Base-by-base conservation (phyloP, 2,888 invertebrate genomes). In the Eugnorisma glareosa region DNA sequence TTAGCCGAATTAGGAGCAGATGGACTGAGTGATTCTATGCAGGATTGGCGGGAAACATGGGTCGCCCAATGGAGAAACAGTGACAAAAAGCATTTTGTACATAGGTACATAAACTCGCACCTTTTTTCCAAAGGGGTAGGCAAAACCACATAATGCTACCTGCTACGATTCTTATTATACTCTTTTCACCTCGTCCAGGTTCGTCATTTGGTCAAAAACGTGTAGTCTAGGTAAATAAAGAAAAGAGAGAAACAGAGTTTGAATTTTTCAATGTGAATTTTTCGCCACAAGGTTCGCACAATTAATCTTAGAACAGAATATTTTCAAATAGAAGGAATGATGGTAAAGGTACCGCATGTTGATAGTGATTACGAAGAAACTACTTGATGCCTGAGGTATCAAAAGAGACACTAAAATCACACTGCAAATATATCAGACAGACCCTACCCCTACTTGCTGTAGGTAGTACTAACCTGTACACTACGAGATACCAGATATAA, bases 1-100 rank as follows among this genome's bases (percentile, higher is more conserved):
- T 89, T 88, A 88, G 83, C 59, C 63, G 85, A 88, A 88, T 88
- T 88, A 89, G 68, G 88, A 79, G 77, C 89, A 84, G 48, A 78
- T 71, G 40, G 40, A 54, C 59, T 70, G 73, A 63, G 68, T 13
- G 69, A 74, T 61, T 54, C 67, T 63, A 73, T 54, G 40, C 73
- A 73, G 67, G 72, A 75, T 72, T 24, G 54, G 43, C n/a, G 51
- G 28, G 10, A 43, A 45, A 35, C 43, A 54, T 28, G 63, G n/a
- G 13, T 37, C n/a, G 15, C 63, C 2, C 31, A 10, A 1, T 24
- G 21, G 35, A 4, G 11, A 63, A 24, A 40, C 15, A 40, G 40
- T 64, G 10, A n/a, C 40, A 40, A n/a, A 40, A 40, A 64, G 7
- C 35, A 37, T 37, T 13, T 37, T 63, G 6, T 1, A 54, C n/a